Evolutionary conservation across 2,797 vertebrate genomes (phyloP).

Genomic region (Notoglanidium macrostoma): DNA sequence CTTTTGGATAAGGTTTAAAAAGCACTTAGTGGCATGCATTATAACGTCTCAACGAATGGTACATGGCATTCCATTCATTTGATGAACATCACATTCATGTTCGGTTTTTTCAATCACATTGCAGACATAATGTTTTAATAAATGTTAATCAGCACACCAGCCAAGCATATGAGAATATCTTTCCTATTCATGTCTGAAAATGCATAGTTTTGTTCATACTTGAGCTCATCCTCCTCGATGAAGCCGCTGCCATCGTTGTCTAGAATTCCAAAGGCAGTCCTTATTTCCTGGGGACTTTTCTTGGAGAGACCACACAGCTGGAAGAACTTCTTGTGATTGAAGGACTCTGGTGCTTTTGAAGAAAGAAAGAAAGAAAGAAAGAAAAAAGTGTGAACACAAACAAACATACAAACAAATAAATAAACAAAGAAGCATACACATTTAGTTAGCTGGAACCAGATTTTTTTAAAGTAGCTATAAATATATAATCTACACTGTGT

Average conservation of each 20-base stretch:
- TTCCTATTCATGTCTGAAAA: background rate
- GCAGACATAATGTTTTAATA: too few relatives aligned
- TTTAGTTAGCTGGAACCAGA: background rate
- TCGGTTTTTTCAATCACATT: background rate
- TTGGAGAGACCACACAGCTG: constrained; percentile 87
- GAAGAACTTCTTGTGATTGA: constrained; percentile 95
- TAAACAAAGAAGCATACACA: background rate
- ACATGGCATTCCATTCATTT: background rate
- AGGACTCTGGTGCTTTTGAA: constrained; percentile 88
- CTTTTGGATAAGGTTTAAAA: background rate
- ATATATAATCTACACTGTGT: background rate
- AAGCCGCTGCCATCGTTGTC: constrained; percentile 90
- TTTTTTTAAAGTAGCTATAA: too few relatives aligned
- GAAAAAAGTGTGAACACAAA: constrained; percentile 18
- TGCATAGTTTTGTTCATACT: constrained; percentile 71
- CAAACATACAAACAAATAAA: background rate
- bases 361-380: constrained; percentile 33
- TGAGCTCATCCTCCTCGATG: constrained; percentile 93
- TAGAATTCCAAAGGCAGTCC: constrained; percentile 86
- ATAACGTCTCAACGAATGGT: background rate
- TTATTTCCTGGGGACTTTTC: constrained; percentile 88
- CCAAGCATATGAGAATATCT: background rate
- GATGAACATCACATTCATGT: background rate
- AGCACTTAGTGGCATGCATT: background rate
- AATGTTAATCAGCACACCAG: background rate